Evolutionary conservation across 2,113 vertebrate genomes (phyloP), one percentile per base, ranked within the genome.

Genomic region (Aspidoscelis tigris): DNA sequence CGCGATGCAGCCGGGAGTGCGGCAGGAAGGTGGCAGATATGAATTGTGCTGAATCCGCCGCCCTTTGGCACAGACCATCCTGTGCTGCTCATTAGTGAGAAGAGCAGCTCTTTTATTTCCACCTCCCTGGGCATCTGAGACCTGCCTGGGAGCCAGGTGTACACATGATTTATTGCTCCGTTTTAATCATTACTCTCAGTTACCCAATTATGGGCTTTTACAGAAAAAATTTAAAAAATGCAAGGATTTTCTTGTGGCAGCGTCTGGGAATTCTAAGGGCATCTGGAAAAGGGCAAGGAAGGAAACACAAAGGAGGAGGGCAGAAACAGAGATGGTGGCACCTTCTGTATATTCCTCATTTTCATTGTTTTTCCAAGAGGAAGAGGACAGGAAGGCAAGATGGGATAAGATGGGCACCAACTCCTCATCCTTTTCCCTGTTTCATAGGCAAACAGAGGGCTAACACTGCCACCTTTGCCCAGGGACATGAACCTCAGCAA

Each of bases 151-250:
- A 87, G 88, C 90, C 93, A 93, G 92, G 93, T 94, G 93, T 83
- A 87, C 89, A 89, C 84, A 92, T 94, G 94, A 94, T 94, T 94
- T 94, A 94, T 94, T 90, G 82, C 84, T 0, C 83, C 91, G 82
- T 84, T 76, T 91, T 88, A 91, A 90, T 92, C 91, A 92, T 94
- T 93, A 93, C 90, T 94, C 90, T 94, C 89, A 90, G 90, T 92
- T 94, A 93, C 88, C 89, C 92, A 94, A 93, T 94, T 93, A 94
- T 79, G 89, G 68, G 90, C 91, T 88, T 90, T 82, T 68, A 41
- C 47, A 47, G 75, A 90, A 76, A 81, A 88, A 84, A 84, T 88
- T 85, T 18, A 18, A 84, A 92, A 92, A 91, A 91, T 88, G 89
- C 90, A 88, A 90, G 90, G 88, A 89, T 86, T 92, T 90, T 88